Conservation (phyloP, 92 coral and sea anemone species). For the Porites divaricata region DNA sequence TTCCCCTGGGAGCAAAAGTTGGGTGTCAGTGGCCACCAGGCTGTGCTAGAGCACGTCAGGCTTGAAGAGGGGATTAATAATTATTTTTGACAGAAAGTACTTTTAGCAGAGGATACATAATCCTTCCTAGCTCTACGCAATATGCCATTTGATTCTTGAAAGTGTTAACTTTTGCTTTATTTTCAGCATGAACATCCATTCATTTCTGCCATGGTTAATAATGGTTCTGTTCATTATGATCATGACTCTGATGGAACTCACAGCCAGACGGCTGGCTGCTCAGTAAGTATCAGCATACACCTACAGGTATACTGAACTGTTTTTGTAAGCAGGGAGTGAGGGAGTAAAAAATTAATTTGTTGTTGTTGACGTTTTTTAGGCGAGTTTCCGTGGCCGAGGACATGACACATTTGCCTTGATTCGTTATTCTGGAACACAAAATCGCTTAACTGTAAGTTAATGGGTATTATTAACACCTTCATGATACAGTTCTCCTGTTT, state of each 20-base stretch:
- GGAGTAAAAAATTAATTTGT: too few species aligned
- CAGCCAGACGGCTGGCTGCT: conserved; percentile 92
- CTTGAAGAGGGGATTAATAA: too few species aligned
- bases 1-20: too few species aligned
- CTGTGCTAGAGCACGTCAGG: too few species aligned
- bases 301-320: neutral
- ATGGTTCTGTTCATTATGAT: conserved; percentile 85
- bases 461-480: too few species aligned
- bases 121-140: neutral
- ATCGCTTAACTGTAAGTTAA: conserved; percentile 90
- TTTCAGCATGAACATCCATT: conserved; percentile 96
- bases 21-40: too few species aligned
- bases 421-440: conserved; percentile 86
- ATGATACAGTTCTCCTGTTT: too few species aligned
- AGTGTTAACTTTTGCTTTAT: neutral
- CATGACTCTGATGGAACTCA: conserved; percentile 98
- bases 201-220: conserved; percentile 93
- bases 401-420: conserved; percentile 93
- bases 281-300: conserved; percentile 64
- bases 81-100: too few species aligned
- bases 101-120: too few species aligned
- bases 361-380: conserved; percentile 50
- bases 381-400: conserved; percentile 79
- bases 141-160: neutral
- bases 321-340: neutral